Conservation (phyloP, 2,113 vertebrate species). For the Macheiramphus alcinus region DNA sequence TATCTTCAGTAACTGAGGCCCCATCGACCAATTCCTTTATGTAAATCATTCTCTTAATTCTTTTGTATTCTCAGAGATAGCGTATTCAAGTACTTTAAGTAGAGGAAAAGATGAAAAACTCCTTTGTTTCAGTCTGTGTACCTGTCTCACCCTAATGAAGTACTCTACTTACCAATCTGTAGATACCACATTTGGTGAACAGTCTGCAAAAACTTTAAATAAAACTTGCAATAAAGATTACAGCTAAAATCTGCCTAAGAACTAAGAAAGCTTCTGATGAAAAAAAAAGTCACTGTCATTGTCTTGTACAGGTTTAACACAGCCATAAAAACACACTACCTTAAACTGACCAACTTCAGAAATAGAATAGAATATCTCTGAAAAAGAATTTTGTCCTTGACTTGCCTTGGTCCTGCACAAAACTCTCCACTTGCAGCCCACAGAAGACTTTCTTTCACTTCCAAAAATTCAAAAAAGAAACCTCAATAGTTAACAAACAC, state of each 20-base stretch:
- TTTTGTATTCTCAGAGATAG: constrained; percentile 29
- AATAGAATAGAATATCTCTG: neutral
- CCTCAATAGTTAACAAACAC: neutral
- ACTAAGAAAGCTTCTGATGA: neutral
- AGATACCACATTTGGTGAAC: neutral
- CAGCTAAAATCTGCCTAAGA: neutral
- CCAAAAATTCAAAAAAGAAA: neutral
- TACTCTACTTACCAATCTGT: neutral
- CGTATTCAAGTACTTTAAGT: neutral
- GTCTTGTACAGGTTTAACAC: neutral
- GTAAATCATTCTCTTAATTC: neutral
- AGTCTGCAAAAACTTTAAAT: neutral
- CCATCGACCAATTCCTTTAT: neutral
- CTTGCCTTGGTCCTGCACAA: neutral
- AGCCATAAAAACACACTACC: neutral
- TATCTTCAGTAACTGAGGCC: neutral
- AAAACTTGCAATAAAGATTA: neutral
- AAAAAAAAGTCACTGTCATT: neutral
- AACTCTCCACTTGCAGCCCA: neutral
- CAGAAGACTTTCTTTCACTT: neutral
- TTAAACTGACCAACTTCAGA: neutral
- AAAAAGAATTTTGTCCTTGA: neutral
- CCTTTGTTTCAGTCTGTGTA: neutral
- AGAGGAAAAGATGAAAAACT: neutral
- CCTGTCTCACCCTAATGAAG: neutral